Evolutionary conservation across 2,113 vertebrate genomes (phyloP).

Genomic region (Bubalus kerabau): DNA sequence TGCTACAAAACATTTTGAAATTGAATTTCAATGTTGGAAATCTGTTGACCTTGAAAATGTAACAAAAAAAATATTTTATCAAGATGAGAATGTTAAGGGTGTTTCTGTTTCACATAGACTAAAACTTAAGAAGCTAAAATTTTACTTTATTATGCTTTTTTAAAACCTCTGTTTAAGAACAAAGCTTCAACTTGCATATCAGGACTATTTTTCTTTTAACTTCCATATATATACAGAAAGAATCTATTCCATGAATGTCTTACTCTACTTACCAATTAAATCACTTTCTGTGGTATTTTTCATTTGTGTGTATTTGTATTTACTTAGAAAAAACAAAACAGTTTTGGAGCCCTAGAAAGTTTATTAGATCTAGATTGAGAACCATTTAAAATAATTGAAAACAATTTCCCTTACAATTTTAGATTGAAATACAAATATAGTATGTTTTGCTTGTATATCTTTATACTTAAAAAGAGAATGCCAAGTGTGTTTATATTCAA

Average conservation of each 20-base stretch:
- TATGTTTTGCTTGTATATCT: background rate
- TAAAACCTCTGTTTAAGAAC: background rate
- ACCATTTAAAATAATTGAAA: background rate
- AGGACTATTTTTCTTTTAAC: background rate
- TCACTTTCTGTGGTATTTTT: background rate
- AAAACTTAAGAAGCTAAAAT: background rate
- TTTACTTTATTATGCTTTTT: background rate
- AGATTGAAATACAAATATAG: background rate
- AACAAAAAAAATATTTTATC: background rate
- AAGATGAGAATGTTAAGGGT: background rate
- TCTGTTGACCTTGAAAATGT: background rate
- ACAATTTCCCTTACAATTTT: background rate
- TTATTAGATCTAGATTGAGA: background rate
- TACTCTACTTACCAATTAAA: background rate
- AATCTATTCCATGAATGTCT: background rate
- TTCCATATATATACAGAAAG: background rate
- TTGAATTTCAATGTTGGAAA: background rate
- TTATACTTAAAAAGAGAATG: background rate
- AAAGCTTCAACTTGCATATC: background rate
- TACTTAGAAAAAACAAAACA: background rate
- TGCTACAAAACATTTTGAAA: conserved; percentile 7
- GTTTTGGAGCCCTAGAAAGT: background rate
- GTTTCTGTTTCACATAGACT: background rate
- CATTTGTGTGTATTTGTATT: background rate
- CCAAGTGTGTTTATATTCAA: background rate